A percentile compares a stretch with the other conserved stretches of the same genome.
Conservation (phyloP, 2,797 vertebrate species). For the Lepilemur ruficaudatus region DNA sequence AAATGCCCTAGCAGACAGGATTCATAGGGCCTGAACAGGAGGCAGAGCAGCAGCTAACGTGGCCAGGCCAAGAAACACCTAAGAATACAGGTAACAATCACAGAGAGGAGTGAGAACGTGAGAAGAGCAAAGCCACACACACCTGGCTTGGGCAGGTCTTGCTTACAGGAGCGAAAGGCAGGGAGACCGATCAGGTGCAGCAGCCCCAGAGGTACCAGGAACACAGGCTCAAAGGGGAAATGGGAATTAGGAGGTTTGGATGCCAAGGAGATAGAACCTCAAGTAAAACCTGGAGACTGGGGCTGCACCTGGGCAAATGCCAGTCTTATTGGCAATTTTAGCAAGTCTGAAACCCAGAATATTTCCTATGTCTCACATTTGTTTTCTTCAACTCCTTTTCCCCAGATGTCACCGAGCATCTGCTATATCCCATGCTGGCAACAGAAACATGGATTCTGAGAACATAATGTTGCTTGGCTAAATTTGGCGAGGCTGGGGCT, state of each 20-base stretch:
- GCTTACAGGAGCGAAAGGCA: background rate
- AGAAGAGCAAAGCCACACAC: background rate
- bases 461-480: conserved; percentile 2
- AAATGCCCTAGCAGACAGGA: background rate
- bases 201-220: background rate
- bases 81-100: background rate
- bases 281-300: background rate
- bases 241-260: background rate
- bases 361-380: conserved; percentile 6
- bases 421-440: background rate
- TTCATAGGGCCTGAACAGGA: background rate
- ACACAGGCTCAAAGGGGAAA: no score
- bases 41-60: background rate
- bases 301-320: background rate
- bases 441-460: conserved; percentile 22
- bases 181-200: background rate
- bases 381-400: conserved; percentile 22
- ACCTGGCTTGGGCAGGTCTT: background rate
- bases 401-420: conserved; percentile 46
- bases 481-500: conserved; percentile 29
- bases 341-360: background rate
- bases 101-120: background rate
- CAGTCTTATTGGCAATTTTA: background rate
- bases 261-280: background rate
- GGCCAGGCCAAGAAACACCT: background rate